Conservation (phyloP, 2,113 vertebrate genomes). For the Gadus chalcogrammus region DNA sequence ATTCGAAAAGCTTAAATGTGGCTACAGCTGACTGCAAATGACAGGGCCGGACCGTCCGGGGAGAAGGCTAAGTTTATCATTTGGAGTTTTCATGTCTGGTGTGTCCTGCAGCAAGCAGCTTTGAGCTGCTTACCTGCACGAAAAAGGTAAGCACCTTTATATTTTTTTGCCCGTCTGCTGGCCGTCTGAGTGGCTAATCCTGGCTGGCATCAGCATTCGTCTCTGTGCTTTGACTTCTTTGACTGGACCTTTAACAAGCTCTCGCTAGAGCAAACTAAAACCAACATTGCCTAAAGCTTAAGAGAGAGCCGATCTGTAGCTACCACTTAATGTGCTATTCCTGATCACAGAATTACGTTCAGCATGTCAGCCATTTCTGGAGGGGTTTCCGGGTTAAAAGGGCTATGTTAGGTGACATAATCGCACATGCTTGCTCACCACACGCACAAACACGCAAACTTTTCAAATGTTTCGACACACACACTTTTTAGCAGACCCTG, state of each 20-base stretch:
- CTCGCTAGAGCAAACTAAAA: not conserved
- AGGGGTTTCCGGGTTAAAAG: too few relatives aligned
- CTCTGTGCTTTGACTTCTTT: not conserved
- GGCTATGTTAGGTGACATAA: too few relatives aligned
- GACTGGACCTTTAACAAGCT: not conserved
- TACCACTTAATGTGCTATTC: too few relatives aligned
- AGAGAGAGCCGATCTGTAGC: not conserved
- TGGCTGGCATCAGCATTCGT: not conserved
- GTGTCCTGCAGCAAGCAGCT: too few relatives aligned
- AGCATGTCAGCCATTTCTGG: too few relatives aligned
- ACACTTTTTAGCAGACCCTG: too few relatives aligned
- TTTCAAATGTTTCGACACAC: too few relatives aligned
- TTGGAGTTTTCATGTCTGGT: too few relatives aligned
- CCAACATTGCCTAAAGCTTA: not conserved
- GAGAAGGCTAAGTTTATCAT: not conserved
- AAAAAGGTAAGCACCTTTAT: not conserved
- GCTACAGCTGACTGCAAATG: not conserved
- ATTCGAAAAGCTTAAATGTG: not conserved
- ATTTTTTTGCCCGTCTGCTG: not conserved
- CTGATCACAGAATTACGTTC: too few relatives aligned
- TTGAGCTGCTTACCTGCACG: too few relatives aligned
- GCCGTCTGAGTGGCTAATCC: not conserved
- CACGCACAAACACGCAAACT: too few relatives aligned
- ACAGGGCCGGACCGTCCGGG: not conserved
- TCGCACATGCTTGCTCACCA: too few relatives aligned